These are phyloP conservation scores for Drosophila ficusphila DNA, from an alignment of 1,140 invertebrate species.

Conservation along the genomic window DNA sequence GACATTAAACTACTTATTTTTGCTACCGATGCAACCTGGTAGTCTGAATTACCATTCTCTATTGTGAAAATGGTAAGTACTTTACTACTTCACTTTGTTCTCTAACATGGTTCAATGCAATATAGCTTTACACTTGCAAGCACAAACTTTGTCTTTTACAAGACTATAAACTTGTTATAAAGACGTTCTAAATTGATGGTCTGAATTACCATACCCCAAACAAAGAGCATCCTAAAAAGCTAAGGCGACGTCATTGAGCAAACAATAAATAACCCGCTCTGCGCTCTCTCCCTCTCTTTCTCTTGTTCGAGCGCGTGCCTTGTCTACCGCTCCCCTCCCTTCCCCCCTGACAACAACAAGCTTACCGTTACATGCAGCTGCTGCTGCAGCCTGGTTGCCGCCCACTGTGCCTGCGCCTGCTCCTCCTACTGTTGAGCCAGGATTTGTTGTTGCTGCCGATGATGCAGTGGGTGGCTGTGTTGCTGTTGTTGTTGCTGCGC, in stretches of 20 bases:
- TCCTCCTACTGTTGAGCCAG: conserved; percentile 21
- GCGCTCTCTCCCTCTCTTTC: conserved; percentile 12
- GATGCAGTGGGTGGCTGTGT: conserved; percentile 21
- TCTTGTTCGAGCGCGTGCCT: conserved; percentile 62
- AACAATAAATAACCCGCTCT: conserved; percentile 40
- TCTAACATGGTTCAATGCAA: not conserved
- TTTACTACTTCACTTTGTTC: not conserved
- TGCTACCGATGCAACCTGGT: not conserved
- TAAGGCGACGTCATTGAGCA: conserved; percentile 47
- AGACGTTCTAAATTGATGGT: not conserved
- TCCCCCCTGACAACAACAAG: conserved; percentile 15
- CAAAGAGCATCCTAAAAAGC: conserved; percentile 8
- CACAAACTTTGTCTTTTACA: too few species aligned
- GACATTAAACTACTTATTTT: too few species aligned
- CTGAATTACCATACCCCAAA: not conserved
- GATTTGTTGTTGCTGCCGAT: conserved; percentile 28
- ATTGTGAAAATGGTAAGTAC: not conserved
- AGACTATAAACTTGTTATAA: not conserved
- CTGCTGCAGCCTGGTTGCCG: conserved; percentile 50
- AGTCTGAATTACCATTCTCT: not conserved
- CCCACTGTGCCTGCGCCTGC: conserved; percentile 16
- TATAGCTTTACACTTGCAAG: too few species aligned
- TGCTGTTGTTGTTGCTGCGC: conserved; percentile 25
- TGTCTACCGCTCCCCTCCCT: conserved; percentile 16
- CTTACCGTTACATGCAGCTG: conserved; percentile 77